A percentile compares a stretch with the other conserved stretches of the same genome.
Evolutionary conservation across 2,888 invertebrate species (phyloP).

Genomic region (Muschampia plurimacula): DNA sequence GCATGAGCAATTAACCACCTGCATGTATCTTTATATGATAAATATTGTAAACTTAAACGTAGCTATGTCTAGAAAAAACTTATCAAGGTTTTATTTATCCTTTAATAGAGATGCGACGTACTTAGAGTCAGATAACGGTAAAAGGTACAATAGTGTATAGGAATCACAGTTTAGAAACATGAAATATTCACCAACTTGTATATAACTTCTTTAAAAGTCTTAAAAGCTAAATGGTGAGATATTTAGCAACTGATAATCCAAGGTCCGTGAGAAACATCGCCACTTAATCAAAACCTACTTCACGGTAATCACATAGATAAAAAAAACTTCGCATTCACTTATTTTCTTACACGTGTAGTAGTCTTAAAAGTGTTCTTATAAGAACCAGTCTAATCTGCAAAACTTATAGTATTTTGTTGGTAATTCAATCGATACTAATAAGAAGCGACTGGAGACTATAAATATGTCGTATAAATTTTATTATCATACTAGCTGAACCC

Average conservation of each 20-base stretch:
- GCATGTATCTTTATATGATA: conserved; percentile 18
- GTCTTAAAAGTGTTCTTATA: conserved; percentile 29
- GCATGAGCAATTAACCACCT: conserved; percentile 50
- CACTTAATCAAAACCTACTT: conserved; percentile 17
- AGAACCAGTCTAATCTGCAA: conserved; percentile 22
- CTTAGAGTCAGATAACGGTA: conserved; percentile 2
- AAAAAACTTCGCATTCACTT: conserved; percentile 28
- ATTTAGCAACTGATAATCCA: conserved; percentile 37
- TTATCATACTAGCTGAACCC: conserved; percentile 7
- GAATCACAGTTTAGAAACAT: conserved; percentile 15
- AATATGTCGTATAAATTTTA: conserved; percentile 28
- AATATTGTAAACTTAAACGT: not conserved
- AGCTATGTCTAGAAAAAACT: not conserved
- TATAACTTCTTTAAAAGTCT: conserved; percentile 28
- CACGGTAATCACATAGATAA: conserved; percentile 27
- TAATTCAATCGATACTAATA: conserved; percentile 36
- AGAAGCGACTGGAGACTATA: conserved; percentile 32
- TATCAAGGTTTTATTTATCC: not conserved
- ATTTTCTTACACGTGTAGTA: conserved; percentile 25
- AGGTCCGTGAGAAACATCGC: conserved; percentile 35
- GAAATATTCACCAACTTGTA: conserved; percentile 26
- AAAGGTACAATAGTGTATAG: conserved; percentile 13
- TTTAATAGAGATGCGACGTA: not conserved
- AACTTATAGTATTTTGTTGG: conserved; percentile 33
- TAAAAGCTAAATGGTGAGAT: conserved; percentile 37